Percentiles rank a stretch among this genome's conserved stretches.
These are phyloP conservation scores for Acyrthosiphon pisum DNA, from an alignment of 1,140 invertebrate species.

Conservation along the genomic window DNA sequence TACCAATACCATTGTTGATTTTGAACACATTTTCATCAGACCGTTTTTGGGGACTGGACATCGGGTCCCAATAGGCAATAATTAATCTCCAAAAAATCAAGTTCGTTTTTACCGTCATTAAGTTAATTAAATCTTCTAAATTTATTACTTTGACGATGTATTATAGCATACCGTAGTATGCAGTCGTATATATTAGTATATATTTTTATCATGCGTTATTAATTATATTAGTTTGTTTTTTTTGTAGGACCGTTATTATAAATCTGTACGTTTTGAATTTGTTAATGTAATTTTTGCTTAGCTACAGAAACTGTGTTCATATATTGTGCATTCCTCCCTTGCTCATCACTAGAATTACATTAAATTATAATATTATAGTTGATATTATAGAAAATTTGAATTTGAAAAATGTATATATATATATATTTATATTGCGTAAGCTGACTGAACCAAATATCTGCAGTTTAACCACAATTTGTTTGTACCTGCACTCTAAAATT, in stretches of 20 bases:
- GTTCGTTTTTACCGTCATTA: too few relatives aligned
- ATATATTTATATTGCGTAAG: background rate
- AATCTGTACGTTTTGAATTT: background rate
- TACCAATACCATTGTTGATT: background rate
- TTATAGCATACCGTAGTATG: background rate
- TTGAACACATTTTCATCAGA: background rate
- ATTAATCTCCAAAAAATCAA: background rate
- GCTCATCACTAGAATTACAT: background rate
- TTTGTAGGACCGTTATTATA: too few relatives aligned
- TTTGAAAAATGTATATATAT: background rate
- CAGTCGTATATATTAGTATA: too few relatives aligned
- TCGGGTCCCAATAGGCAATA: background rate
- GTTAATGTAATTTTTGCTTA: background rate
- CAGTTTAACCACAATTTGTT: background rate
- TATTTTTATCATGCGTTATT: too few relatives aligned
- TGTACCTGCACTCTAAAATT: too few relatives aligned
- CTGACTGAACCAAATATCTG: background rate
- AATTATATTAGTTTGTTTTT: too few relatives aligned
- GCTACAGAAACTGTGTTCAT: background rate
- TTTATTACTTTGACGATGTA: background rate
- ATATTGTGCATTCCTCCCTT: background rate
- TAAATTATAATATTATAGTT: background rate
- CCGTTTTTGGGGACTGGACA: background rate
- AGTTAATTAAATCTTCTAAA: background rate
- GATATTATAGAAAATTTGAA: too few relatives aligned